Base-by-base conservation (phyloP, 2,113 vertebrate species). In the Tachuris rubrigastra region DNA sequence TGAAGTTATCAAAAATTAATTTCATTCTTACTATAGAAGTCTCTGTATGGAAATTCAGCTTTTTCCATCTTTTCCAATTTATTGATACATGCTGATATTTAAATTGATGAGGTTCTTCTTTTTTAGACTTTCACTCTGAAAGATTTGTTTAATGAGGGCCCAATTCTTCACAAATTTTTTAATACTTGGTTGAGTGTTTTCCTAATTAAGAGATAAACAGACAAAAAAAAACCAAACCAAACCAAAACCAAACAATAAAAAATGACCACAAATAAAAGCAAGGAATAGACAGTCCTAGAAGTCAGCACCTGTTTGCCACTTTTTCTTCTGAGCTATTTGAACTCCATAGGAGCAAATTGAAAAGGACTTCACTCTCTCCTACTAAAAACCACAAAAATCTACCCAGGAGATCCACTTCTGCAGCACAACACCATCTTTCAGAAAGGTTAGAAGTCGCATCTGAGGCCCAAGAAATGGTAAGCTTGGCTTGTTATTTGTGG, bases 1-100 rank as follows among this genome's bases (percentile, higher is more conserved):
- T 84, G 71, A 90, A 95, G 44, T 35, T 95, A 72, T 49, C 94
- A 98, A 95, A 96, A 96, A 87, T 96, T 96, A 39, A 65, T 25
- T 91, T 96, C 69, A 60, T 94, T 85, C 78, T 88, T 93, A 39
- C 44, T 80, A 16, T 63, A 92, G 80, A 89, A 91, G 60, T 96
- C 62, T 91, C 55, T 92, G 23, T 28, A 33, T 67, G 22, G 49
- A 69, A 94, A 95, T 47, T 85, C 19, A 91, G 14, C 55, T 87
- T 97, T 74, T 87, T 53, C 67, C 27, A 52, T 85, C 46, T 83
- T 72, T 89, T 58, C 44, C 14, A 80, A 89, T 77, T 72, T 95
- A 89, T 59, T 93, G 92, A 80, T 71, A 47, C 68, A 92, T 85
- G 75, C 27, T 69, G 49, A 65, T 49, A 21, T 80, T 89, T 94